Evolutionary conservation across 1,140 invertebrate genomes (phyloP).

Genomic region (Drosophila burlai): DNA sequence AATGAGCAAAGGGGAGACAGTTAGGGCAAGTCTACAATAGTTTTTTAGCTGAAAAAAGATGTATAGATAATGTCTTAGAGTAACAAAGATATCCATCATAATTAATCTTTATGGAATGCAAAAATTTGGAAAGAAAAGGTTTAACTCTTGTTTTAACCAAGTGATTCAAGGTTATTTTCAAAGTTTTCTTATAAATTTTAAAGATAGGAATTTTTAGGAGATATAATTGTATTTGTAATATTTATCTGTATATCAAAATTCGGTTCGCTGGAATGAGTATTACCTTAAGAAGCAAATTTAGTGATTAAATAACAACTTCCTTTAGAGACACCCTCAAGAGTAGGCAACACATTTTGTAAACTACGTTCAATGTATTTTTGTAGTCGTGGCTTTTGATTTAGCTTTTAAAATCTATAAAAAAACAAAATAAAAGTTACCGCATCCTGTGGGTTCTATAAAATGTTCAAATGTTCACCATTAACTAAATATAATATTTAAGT

Average conservation of each 20-base stretch:
- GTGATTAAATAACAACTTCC: not conserved
- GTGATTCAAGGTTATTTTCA: not conserved
- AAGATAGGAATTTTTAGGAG: rapidly evolving
- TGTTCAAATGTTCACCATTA: too few species aligned
- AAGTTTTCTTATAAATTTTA: not conserved
- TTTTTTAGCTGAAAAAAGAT: too few species aligned
- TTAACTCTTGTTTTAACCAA: rapidly evolving
- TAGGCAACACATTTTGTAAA: not conserved
- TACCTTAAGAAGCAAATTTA: not conserved
- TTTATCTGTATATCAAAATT: not conserved
- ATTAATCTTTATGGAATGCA: not conserved
- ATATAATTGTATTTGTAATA: not conserved
- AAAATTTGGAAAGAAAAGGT: too few species aligned
- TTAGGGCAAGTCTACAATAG: not conserved
- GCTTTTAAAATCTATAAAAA: not conserved
- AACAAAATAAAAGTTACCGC: too few species aligned
- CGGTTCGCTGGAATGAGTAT: not conserved
- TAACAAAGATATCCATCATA: not conserved
- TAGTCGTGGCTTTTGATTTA: too few species aligned
- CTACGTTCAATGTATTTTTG: too few species aligned
- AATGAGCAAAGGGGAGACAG: slow-evolving; percentile 1
- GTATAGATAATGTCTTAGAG: not conserved
- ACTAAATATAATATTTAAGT: not conserved
- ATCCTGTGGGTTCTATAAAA: too few species aligned
- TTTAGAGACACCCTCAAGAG: not conserved